Percentiles rank a stretch among this genome's conserved stretches.
Conservation (phyloP, 1,140 invertebrate species). For the Lepidurus couesii region DNA sequence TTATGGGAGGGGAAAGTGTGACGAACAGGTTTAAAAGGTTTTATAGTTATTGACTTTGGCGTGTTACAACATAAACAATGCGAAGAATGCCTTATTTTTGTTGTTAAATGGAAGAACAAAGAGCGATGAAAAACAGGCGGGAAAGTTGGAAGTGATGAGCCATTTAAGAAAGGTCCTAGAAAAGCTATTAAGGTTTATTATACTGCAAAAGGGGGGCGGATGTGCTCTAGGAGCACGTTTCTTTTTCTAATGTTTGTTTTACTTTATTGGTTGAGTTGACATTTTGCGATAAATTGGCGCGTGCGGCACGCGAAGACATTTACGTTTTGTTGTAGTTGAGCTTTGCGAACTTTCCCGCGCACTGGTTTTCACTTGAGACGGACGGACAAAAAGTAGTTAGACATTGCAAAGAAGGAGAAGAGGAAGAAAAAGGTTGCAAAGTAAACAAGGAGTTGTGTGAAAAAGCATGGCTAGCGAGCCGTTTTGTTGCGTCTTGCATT, state of each 20-base stretch:
- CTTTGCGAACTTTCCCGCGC: not conserved
- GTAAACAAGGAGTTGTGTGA: no score
- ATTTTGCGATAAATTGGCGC: slow-evolving; percentile 12
- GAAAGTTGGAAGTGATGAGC: not conserved
- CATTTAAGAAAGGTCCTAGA: not conserved
- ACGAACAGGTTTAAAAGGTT: not conserved
- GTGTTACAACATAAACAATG: not conserved
- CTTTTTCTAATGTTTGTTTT: not conserved
- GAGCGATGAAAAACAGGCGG: not conserved
- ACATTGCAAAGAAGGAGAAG: no score
- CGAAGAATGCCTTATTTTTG: not conserved
- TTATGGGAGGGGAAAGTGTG: not conserved
- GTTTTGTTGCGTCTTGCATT: no score
- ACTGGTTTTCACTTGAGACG: no score
- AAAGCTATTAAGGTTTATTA: not conserved
- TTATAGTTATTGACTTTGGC: not conserved
- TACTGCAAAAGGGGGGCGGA: not conserved
- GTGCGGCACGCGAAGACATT: slow-evolving; percentile 19
- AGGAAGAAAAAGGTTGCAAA: no score
- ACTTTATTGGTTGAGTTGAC: not conserved
- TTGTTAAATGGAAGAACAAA: not conserved
- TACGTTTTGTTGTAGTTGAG: not conserved
- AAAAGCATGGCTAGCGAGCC: no score
- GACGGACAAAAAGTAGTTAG: no score
- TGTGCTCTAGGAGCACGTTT: no score